These are phyloP conservation scores for Dendroctonus valens DNA, from an alignment of 1,140 invertebrate species.

Conservation along the genomic window DNA sequence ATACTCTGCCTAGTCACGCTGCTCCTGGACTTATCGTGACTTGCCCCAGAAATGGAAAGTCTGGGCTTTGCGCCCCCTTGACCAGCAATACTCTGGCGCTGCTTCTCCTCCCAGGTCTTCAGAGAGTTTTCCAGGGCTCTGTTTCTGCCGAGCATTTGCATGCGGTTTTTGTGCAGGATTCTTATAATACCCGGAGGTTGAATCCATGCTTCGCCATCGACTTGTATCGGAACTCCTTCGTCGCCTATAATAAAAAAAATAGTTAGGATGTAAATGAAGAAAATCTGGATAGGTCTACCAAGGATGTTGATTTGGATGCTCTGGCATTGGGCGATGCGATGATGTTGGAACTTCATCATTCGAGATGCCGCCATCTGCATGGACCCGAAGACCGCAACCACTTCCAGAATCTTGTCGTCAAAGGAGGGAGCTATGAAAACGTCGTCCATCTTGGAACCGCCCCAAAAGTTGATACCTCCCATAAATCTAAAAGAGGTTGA, in stretches of 20 bases:
- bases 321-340: slow-evolving; percentile 94
- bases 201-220: slow-evolving; percentile 98
- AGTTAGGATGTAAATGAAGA: slow-evolving; percentile 1
- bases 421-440: slow-evolving; percentile 85
- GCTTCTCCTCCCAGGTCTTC: slow-evolving; percentile 92
- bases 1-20: slow-evolving; percentile 48
- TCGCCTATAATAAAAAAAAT: slow-evolving; percentile 54
- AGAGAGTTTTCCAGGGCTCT: slow-evolving; percentile 85
- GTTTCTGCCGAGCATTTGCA: slow-evolving; percentile 92
- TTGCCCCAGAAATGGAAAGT: slow-evolving; percentile 38
- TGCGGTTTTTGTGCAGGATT: slow-evolving; percentile 94
- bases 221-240: slow-evolving; percentile 87
- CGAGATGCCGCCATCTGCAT: slow-evolving; percentile 96
- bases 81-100: slow-evolving; percentile 60
- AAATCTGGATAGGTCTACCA: slow-evolving; percentile 54
- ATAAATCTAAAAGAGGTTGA: slow-evolving; percentile 85
- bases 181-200: slow-evolving; percentile 94
- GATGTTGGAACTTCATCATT: slow-evolving; percentile 92
- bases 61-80: slow-evolving; percentile 43
- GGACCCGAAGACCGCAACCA: slow-evolving; percentile 94
- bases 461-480: slow-evolving; percentile 99
- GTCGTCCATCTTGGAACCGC: slow-evolving; percentile 84
- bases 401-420: slow-evolving; percentile 91
- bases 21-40: slow-evolving; percentile 45
- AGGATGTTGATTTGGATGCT: slow-evolving; percentile 94